Percentiles rank a stretch among this genome's conserved stretches.
These are phyloP conservation scores for Lycaon pictus DNA, from an alignment of 2,113 vertebrate species.

Conservation along the genomic window DNA sequence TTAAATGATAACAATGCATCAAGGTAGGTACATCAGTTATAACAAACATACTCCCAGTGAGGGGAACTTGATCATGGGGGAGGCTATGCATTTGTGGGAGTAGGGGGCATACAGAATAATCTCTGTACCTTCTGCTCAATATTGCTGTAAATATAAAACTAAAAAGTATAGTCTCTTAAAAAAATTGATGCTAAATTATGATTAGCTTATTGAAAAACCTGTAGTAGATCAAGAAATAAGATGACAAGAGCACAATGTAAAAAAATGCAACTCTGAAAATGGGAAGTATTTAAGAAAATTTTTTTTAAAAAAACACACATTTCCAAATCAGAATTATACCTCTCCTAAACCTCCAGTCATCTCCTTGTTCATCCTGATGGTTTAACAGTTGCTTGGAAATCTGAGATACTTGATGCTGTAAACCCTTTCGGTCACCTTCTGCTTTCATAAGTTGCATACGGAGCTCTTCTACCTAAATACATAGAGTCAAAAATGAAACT, in stretches of 20 bases:
- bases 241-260: not conserved
- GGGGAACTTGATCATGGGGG: not conserved
- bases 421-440: constrained; percentile 88
- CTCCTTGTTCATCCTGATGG: constrained; percentile 85
- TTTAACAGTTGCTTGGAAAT: constrained; percentile 81
- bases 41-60: not conserved
- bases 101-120: not conserved
- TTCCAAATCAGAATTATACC: constrained; percentile 75
- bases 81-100: not conserved
- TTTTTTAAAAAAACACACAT: not conserved
- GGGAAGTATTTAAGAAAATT: not conserved
- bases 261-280: not conserved
- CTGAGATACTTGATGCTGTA: constrained; percentile 89
- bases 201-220: not conserved
- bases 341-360: constrained; percentile 85
- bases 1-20: not conserved
- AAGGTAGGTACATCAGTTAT: not conserved
- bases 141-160: not conserved
- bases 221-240: not conserved
- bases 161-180: not conserved
- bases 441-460: constrained; percentile 90
- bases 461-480: constrained; percentile 93
- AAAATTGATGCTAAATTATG: not conserved
- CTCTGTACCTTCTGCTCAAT: not conserved
- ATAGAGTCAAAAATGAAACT: constrained; percentile 63